A percentile compares a stretch with the other conserved stretches of the same genome.
Conservation (phyloP, 2,888 invertebrate species). For the Pemphredon lugubris region DNA sequence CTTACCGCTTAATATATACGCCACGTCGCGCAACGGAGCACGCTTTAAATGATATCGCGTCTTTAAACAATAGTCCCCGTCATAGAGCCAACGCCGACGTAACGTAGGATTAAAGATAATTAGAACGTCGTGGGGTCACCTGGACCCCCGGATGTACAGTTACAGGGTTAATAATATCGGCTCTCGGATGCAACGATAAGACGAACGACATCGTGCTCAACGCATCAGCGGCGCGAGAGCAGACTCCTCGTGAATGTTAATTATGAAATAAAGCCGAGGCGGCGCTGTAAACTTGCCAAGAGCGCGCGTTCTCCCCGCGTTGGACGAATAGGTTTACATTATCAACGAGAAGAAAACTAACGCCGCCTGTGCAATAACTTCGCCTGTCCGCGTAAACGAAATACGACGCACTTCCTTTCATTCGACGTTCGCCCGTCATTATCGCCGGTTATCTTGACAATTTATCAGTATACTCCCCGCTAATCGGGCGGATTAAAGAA, state of each 20-base stretch:
- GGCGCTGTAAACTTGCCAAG: constrained; percentile 28
- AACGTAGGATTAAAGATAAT: not conserved
- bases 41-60: too few relatives aligned
- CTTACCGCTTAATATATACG: too few relatives aligned
- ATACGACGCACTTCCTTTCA: constrained; percentile 48
- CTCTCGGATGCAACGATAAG: not conserved
- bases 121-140: too few relatives aligned
- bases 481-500: constrained; percentile 44
- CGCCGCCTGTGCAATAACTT: constrained; percentile 32
- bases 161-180: too few relatives aligned
- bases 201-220: too few relatives aligned
- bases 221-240: too few relatives aligned
- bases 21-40: too few relatives aligned
- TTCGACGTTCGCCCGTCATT: constrained; percentile 52
- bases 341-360: constrained; percentile 34
- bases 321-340: constrained; percentile 23
- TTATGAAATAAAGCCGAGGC: constrained; percentile 35
- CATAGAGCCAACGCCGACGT: too few relatives aligned
- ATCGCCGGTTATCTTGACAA: constrained; percentile 56
- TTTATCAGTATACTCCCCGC: constrained; percentile 53
- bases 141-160: too few relatives aligned
- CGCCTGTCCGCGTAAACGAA: constrained; percentile 47
- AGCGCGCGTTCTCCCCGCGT: constrained; percentile 16
- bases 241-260: constrained; percentile 20
- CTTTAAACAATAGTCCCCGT: too few relatives aligned